phyloP scores from a whole-genome alignment of 2,797 vertebrate genomes.

The Sebastes iracundus region DNA sequence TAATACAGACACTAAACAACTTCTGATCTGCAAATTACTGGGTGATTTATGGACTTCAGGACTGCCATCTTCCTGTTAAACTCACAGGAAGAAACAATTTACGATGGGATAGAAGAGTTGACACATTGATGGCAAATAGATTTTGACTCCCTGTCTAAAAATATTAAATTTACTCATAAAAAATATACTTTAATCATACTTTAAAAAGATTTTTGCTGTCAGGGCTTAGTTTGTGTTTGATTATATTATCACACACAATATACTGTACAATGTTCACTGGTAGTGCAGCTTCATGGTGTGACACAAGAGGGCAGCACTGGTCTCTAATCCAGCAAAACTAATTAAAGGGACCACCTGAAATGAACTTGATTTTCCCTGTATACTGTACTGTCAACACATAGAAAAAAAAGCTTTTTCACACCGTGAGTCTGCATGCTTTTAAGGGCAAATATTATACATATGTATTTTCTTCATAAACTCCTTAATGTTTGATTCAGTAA shows the following conservation, averaged over 20 bases:
- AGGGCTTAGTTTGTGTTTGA: background rate
- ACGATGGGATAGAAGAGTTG: background rate
- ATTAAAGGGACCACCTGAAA: slow-evolving; percentile 25
- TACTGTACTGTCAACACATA: slow-evolving; percentile 4
- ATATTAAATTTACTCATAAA: background rate
- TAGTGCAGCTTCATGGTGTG: slow-evolving; percentile 7
- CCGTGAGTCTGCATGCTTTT: background rate
- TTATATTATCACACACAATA: background rate
- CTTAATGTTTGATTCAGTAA: slow-evolving; percentile 27
- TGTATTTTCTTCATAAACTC: background rate
- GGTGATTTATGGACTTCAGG: slow-evolving; percentile 4
- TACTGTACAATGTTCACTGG: background rate
- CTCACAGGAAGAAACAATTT: background rate
- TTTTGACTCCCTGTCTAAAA: background rate
- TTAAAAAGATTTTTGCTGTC: background rate
- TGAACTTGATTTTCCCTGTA: background rate
- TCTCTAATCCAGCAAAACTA: slow-evolving; percentile 52
- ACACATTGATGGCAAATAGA: background rate
- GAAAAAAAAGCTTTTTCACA: background rate
- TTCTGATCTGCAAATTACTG: slow-evolving; percentile 10
- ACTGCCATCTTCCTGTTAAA: background rate
- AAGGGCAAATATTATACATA: background rate
- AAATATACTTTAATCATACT: background rate
- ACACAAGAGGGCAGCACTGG: slow-evolving; percentile 79
- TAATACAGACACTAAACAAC: slow-evolving; percentile 15